Conservation (phyloP, 2,888 invertebrate genomes). For the Thysanoteuthis rhombus region DNA sequence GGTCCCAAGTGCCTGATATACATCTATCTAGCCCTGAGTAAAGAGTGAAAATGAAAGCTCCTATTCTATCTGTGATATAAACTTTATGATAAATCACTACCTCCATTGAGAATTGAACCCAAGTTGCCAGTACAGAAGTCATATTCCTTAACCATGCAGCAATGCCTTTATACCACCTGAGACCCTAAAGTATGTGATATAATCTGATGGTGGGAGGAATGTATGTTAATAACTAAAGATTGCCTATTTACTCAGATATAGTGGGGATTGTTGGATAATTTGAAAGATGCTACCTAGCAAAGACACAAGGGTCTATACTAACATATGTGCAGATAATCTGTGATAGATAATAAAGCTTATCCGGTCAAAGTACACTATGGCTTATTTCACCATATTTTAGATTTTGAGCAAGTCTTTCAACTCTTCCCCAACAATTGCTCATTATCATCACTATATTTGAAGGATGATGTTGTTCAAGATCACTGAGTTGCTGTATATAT, state of each 20-base stretch:
- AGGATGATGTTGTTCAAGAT: too few relatives aligned
- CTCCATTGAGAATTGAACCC: neutral
- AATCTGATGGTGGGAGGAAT: neutral
- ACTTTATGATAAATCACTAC: neutral
- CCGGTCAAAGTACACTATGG: too few relatives aligned
- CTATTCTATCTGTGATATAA: neutral
- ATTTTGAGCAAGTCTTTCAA: too few relatives aligned
- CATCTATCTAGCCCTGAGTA: too few relatives aligned
- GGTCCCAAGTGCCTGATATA: neutral
- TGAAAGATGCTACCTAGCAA: neutral
- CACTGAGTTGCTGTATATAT: too few relatives aligned
- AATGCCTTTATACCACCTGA: neutral
- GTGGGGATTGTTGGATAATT: neutral
- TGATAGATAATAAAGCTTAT: too few relatives aligned
- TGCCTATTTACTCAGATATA: neutral
- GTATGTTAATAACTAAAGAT: neutral
- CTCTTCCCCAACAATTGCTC: too few relatives aligned
- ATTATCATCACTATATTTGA: too few relatives aligned
- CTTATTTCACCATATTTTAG: too few relatives aligned
- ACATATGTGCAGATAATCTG: neutral
- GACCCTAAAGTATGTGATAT: neutral
- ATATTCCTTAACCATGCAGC: neutral
- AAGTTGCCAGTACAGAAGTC: neutral
- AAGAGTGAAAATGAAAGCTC: neutral
- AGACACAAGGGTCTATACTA: neutral